phyloP scores from a whole-genome alignment of 2,888 invertebrate species.

The Nezara viridula region DNA sequence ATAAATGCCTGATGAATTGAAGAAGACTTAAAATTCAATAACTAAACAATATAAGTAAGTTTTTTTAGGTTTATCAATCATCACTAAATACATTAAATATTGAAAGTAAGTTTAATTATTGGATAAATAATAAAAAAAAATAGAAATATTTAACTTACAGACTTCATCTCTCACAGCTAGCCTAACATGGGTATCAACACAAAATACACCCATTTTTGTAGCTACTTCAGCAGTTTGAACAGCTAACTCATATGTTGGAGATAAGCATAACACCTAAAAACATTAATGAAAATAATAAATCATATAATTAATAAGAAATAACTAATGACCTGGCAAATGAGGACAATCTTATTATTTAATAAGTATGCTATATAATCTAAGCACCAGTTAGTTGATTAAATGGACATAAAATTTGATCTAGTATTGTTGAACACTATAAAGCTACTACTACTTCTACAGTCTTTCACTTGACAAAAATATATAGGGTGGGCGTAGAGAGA shows the following conservation, averaged over 20 bases:
- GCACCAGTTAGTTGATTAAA: background rate
- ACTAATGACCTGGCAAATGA: background rate
- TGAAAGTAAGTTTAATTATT: too few species aligned
- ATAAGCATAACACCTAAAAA: conserved; percentile 85
- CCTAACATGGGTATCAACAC: conserved; percentile 89
- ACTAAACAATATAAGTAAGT: too few species aligned
- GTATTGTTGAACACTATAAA: background rate
- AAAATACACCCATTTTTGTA: conserved; percentile 93
- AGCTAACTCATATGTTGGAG: conserved; percentile 98
- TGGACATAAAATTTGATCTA: background rate
- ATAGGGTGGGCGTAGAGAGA: too few species aligned
- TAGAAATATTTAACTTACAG: conserved; percentile 69
- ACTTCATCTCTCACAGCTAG: conserved; percentile 96
- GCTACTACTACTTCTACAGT: too few species aligned
- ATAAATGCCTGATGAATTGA: too few species aligned
- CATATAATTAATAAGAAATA: conserved; percentile 8
- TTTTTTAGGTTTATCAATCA: too few species aligned
- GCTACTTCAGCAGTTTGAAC: conserved; percentile 97
- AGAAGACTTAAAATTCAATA: too few species aligned
- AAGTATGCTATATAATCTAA: too few species aligned
- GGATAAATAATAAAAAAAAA: background rate
- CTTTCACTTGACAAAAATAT: background rate
- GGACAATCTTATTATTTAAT: too few species aligned
- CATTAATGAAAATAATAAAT: conserved; percentile 56
- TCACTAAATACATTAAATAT: too few species aligned